Evolutionary conservation across 2,888 invertebrate genomes (phyloP), one percentile per base, ranked within the genome.

Genomic region (Halictus ligatus): DNA sequence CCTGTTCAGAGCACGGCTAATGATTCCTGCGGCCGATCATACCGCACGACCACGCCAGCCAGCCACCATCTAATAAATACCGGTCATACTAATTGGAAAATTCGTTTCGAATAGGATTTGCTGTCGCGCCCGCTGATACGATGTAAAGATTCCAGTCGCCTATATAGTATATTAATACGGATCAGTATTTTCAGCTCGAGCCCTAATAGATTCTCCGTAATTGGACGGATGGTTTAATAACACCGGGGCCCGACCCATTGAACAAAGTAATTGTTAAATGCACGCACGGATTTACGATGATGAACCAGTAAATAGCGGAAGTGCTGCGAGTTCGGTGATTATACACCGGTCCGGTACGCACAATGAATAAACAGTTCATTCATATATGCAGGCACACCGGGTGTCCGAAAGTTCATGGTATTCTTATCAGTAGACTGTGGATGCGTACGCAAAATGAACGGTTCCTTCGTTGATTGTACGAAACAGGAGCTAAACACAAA

Each of bases 11-110:
- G 64, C 29, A 78, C 35, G 40, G 69, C 48, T 75, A 81, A 73
- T 50, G 50, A 69, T 40, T 40, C 43, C 58, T 64, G 67, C 29
- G 69, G 29, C 67, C 50, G 58, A 73, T 77, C 71, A 88, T 81
- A 60, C 60, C 60, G 25, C 60, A 60, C 60, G 15, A 29, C 13
- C 25, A 60, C n/a, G 60, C 60, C 60, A 25, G 60, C 60, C 29
- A 29, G 4, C n/a, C 18, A 3, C 35, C n/a, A 15, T 40, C 13
- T 60, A 46, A 69, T 54, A 21, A 75, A 60, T 77, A 43, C 25
- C n/a, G 67, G 48, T 25, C 54, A 29, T 50, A 40, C 76, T 50
- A 46, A 46, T 69, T 69, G 40, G n/a, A 18, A 69, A 69, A 69
- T 69, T 21, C 5, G 21, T 40, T 69, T n/a, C 69, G 40, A 40